These are phyloP conservation scores for Petrocephalus sullivani DNA, from an alignment of 2,797 vertebrate genomes.

Conservation along the genomic window DNA sequence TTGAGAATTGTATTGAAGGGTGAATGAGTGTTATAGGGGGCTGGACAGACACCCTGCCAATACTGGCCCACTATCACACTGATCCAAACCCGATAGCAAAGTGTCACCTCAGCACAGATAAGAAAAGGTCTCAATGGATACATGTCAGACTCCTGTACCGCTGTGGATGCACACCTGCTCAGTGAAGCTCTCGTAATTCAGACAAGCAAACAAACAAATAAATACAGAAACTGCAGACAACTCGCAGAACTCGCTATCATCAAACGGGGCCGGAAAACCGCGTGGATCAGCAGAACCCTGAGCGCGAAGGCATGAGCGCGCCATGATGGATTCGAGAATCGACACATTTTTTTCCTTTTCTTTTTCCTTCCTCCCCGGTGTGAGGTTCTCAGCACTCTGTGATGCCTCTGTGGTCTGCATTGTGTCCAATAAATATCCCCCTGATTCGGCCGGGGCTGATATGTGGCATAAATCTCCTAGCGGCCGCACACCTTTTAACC, in stretches of 20 bases:
- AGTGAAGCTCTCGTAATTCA: background rate
- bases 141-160: background rate
- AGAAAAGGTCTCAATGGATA: constrained; percentile 6
- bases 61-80: constrained; percentile 5
- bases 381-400: constrained; percentile 6
- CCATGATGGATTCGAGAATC: background rate
- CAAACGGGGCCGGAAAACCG: background rate
- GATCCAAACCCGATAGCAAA: constrained; percentile 19
- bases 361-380: background rate
- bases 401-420: background rate
- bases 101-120: constrained; percentile 9
- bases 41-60: background rate
- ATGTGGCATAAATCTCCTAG: constrained; percentile 29
- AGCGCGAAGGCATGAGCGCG: background rate
- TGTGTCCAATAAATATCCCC: constrained; percentile 21
- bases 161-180: constrained; percentile 13
- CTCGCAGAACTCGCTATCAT: constrained; percentile 19
- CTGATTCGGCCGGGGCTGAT: constrained; percentile 11
- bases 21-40: background rate
- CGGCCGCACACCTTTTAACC: constrained; percentile 26
- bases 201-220: background rate
- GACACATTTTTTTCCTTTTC: background rate
- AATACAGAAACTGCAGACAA: constrained; percentile 10
- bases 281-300: background rate
- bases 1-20: background rate